Evolutionary conservation across 1,140 invertebrate species (phyloP).

Genomic region (Anthonomus grandis): DNA sequence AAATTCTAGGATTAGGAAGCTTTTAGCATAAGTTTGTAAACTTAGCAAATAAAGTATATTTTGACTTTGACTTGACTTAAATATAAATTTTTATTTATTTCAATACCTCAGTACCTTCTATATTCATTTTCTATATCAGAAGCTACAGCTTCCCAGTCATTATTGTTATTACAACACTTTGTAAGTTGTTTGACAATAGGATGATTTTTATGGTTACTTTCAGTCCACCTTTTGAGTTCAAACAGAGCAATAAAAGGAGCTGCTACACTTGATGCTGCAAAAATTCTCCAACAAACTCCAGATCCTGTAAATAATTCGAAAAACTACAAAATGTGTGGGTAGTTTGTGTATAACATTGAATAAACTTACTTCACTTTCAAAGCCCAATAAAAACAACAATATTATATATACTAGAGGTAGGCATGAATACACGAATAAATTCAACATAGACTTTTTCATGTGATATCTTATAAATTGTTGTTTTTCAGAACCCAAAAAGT

Average conservation of each 20-base stretch:
- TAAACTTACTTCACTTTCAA: slow-evolving; percentile 45
- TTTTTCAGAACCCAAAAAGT: slow-evolving; percentile 64
- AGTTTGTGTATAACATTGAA: neutral
- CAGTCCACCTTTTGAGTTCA: slow-evolving; percentile 62
- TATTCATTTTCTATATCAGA: slow-evolving; percentile 75
- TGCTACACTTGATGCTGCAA: slow-evolving; percentile 35
- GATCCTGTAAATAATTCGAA: slow-evolving; percentile 26
- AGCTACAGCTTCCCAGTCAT: slow-evolving; percentile 65
- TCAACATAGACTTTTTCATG: slow-evolving; percentile 63
- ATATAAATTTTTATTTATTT: neutral
- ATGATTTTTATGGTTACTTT: slow-evolving; percentile 67
- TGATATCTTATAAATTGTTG: slow-evolving; percentile 70
- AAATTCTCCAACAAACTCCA: slow-evolving; percentile 41
- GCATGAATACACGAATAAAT: slow-evolving; percentile 63
- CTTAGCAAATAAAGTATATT: neutral
- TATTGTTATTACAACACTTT: slow-evolving; percentile 60
- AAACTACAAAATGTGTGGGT: slow-evolving; percentile 42
- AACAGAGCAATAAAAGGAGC: slow-evolving; percentile 48
- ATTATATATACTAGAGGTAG: slow-evolving; percentile 67
- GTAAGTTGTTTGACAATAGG: slow-evolving; percentile 67
- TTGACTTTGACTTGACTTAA: neutral
- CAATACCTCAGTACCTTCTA: slow-evolving; percentile 58
- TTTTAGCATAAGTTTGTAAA: no score
- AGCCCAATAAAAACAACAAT: slow-evolving; percentile 54
- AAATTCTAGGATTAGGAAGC: no score